These are phyloP conservation scores for Dryobates pubescens DNA, from an alignment of 2,797 vertebrate species.

Conservation along the genomic window DNA sequence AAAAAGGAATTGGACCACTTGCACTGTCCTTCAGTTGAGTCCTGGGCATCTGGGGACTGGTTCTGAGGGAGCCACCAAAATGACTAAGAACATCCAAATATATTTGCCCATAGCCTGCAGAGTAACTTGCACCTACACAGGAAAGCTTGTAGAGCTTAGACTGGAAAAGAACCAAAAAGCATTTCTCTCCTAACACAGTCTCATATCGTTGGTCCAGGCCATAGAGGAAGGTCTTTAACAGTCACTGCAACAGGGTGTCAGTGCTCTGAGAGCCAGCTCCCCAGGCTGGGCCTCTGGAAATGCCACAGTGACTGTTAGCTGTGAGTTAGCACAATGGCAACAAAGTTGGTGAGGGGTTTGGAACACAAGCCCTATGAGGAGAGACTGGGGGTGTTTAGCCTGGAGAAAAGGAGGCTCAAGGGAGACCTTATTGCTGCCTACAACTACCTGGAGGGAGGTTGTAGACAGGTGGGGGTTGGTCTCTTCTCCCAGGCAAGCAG, in stretches of 20 bases:
- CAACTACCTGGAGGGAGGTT: too few species aligned
- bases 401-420: too few species aligned
- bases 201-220: background rate
- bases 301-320: background rate
- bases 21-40: fast-evolving
- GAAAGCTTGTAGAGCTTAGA: background rate
- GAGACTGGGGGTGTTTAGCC: too few species aligned
- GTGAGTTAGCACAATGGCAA: too few species aligned
- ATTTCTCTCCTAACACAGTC: background rate
- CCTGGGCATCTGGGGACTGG: background rate
- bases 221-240: background rate
- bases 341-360: too few species aligned
- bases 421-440: too few species aligned
- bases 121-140: background rate
- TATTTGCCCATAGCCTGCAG: background rate
- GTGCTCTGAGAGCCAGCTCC: fast-evolving
- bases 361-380: too few species aligned
- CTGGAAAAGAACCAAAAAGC: background rate
- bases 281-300: background rate
- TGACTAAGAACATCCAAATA: background rate
- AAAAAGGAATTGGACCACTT: fast-evolving
- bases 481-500: too few species aligned
- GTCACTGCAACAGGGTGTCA: fast-evolving
- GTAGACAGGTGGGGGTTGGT: too few species aligned
- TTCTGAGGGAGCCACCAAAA: background rate